These are phyloP conservation scores for Gadopsis marmoratus DNA, from an alignment of 2,797 vertebrate genomes.

Conservation along the genomic window DNA sequence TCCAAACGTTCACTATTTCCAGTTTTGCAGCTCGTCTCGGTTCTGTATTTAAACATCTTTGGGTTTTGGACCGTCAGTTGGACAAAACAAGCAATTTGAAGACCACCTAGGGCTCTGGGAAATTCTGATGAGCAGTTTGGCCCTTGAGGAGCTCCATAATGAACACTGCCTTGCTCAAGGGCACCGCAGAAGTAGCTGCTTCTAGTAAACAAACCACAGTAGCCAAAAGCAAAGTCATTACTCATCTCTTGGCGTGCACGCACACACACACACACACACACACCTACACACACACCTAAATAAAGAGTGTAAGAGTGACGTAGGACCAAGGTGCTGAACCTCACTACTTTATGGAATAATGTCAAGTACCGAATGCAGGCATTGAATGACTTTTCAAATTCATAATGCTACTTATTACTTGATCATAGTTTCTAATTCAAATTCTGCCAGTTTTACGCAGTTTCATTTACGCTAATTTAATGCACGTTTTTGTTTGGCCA, in stretches of 20 bases:
- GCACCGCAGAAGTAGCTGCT: not conserved
- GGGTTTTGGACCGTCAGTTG: not conserved
- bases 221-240: not conserved
- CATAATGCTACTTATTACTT: not conserved
- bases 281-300: not conserved
- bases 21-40: not conserved
- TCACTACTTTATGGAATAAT: too few species aligned
- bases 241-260: not conserved
- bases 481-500: not conserved
- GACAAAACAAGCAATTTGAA: not conserved
- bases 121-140: not conserved
- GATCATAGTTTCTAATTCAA: not conserved
- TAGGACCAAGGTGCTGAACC: not conserved
- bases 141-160: not conserved
- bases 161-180: constrained; percentile 16
- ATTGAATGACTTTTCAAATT: too few species aligned
- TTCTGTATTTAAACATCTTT: not conserved
- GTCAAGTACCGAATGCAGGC: not conserved
- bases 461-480: not conserved
- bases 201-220: constrained; percentile 1
- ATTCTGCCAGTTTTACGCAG: not conserved
- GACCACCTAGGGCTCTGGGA: not conserved
- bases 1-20: not conserved
- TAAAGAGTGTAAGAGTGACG: not conserved
- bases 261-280: too few species aligned